Percentiles rank a stretch among this genome's conserved stretches.
These are phyloP conservation scores for Disparrhopalites patrizii DNA, from an alignment of 2,888 invertebrate species.

Conservation along the genomic window DNA sequence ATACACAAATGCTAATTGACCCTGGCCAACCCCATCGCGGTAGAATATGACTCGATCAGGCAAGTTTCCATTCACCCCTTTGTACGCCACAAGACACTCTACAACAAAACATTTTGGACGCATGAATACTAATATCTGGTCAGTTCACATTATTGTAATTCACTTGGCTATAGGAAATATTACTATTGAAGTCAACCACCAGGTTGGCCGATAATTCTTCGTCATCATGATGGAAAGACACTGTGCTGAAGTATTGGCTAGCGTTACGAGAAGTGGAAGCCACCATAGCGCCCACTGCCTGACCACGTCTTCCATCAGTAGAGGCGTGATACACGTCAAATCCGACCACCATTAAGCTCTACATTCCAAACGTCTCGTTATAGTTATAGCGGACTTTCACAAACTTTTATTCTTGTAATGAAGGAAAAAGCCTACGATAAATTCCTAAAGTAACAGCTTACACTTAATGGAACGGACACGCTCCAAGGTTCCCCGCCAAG, in stretches of 20 bases:
- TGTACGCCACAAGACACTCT: slow-evolving; percentile 58
- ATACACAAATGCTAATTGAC: slow-evolving; percentile 73
- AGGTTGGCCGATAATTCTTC: slow-evolving; percentile 27
- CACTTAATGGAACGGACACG: slow-evolving; percentile 62
- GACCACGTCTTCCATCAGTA: slow-evolving; percentile 54
- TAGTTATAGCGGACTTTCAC: too few relatives aligned
- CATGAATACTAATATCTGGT: too few relatives aligned
- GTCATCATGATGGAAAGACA: slow-evolving; percentile 60
- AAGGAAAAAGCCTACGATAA: too few relatives aligned
- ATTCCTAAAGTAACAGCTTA: too few relatives aligned
- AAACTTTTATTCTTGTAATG: too few relatives aligned
- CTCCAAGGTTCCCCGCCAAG: slow-evolving; percentile 88
- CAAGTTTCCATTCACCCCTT: slow-evolving; percentile 54
- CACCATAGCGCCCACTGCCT: slow-evolving; percentile 67
- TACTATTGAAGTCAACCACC: not conserved
- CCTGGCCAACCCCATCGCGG: slow-evolving; percentile 93
- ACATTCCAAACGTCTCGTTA: too few relatives aligned
- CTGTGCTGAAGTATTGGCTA: slow-evolving; percentile 68
- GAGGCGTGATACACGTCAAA: slow-evolving; percentile 81
- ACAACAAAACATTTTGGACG: too few relatives aligned
- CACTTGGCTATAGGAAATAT: too few relatives aligned
- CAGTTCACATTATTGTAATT: too few relatives aligned
- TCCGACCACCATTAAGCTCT: slow-evolving; percentile 53
- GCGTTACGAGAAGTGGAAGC: slow-evolving; percentile 61
- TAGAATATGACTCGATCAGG: slow-evolving; percentile 76